Evolutionary conservation across 1,140 invertebrate genomes (phyloP).

Genomic region (Drosophila pallidifrons): DNA sequence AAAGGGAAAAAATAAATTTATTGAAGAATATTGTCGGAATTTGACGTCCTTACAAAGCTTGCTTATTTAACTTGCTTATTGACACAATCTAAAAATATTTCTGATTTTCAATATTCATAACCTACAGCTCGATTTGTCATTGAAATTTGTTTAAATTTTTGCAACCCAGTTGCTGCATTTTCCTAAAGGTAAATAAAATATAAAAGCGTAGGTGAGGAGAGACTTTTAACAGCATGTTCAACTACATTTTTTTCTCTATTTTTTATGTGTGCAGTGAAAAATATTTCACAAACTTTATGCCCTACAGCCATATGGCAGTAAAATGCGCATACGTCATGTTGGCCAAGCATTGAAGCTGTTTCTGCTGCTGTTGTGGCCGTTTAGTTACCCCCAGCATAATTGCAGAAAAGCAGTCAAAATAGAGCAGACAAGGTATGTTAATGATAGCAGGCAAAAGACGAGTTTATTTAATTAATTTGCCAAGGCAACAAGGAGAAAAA

Average conservation of each 20-base stretch:
- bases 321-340: slow-evolving; percentile 11
- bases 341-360: slow-evolving; percentile 1
- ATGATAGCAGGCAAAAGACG: neutral
- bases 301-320: slow-evolving; percentile 7
- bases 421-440: slow-evolving; percentile 1
- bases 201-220: slow-evolving; percentile 33
- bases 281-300: slow-evolving; percentile 68
- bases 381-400: slow-evolving; percentile 6
- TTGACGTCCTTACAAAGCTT: too few species aligned
- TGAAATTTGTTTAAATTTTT: slow-evolving; percentile 2
- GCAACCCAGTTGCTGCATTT: slow-evolving; percentile 6
- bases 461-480: slow-evolving; percentile 21
- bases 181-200: slow-evolving; percentile 16
- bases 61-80: too few species aligned
- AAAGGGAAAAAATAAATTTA: too few species aligned
- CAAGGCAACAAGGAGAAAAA: neutral
- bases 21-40: too few species aligned
- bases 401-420: slow-evolving; percentile 16
- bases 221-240: slow-evolving; percentile 63
- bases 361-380: neutral
- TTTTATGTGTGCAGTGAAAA: slow-evolving; percentile 46
- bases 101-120: too few species aligned
- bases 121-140: neutral
- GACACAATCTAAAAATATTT: too few species aligned
- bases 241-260: slow-evolving; percentile 42